Base-by-base conservation (phyloP, 2,797 vertebrate genomes). In the Eremophila alpestris region DNA sequence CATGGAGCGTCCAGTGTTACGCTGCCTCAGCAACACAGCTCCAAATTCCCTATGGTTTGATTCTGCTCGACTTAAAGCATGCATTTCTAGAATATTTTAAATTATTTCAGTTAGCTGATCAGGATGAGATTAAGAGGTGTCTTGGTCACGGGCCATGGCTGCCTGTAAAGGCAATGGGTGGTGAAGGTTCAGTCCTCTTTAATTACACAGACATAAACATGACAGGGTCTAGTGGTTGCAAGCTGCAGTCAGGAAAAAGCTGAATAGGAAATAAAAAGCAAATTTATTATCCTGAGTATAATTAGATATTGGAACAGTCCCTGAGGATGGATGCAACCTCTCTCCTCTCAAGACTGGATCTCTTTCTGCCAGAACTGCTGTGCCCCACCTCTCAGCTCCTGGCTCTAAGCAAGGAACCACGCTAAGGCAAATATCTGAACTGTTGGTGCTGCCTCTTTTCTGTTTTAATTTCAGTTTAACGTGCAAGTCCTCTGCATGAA, bases 211-310 rank as follows among this genome's bases (percentile, higher is more conserved):
- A 40, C 7, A 36, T 38, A 65, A 78, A 30, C 20, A 16, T 0
- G 3, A 79, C 38, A 82, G 27, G 38, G 56, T 84, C 63, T 29
- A 79, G 69, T 56, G 91, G 13, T 26, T 74, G n/a, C 76, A 88
- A 87, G 45, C n/a, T 78, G 73, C 93, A 96, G 69, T 83, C 67
- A 86, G 74, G 34, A 88, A 88, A 95, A 90, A 67, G 16, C 67
- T 91, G 63, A 80, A 73, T 29, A 78, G 52, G 27, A 85, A 91
- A 83, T 62, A 90, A 77, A 89, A 91, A 41, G 40, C 34, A 70
- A 48, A 21, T 79, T 59, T 56, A 83, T 92, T 77, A 60, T 5
- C 2, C 19, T 83, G 65, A 84, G 38, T 18, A 32, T 84, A 84
- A 93, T 70, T 82, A 73, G 49, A 30, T 80, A 63, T 18, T 65